Percentiles rank a stretch among this genome's conserved stretches.
These are phyloP conservation scores for Lontra canadensis DNA, from an alignment of 2,113 vertebrate species.

Conservation along the genomic window DNA sequence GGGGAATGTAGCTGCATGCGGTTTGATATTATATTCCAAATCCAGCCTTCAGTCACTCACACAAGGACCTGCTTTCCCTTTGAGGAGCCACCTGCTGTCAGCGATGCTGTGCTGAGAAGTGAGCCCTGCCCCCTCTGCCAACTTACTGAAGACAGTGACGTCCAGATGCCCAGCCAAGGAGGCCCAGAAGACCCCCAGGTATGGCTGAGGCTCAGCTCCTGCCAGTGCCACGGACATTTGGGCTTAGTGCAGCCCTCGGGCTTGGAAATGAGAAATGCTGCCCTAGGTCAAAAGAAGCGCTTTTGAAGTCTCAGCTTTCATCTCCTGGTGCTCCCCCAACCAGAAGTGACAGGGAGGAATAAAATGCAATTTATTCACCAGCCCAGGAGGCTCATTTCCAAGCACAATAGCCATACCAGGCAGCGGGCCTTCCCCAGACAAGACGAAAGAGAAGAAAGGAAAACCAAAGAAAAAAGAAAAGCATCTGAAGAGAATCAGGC, in stretches of 20 bases:
- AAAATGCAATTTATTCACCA: conserved; percentile 65
- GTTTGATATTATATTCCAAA: conserved; percentile 50
- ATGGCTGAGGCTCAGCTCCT: not conserved
- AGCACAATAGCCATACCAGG: conserved; percentile 55
- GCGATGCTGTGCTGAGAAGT: conserved; percentile 8
- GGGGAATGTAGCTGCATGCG: not conserved
- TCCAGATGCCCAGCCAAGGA: conserved; percentile 32
- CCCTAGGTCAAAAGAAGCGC: conserved; percentile 46
- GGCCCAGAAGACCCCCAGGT: not conserved
- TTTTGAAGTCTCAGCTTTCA: conserved; percentile 70
- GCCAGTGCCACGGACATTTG: not conserved
- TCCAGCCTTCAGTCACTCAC: conserved; percentile 33
- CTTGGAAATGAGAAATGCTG: conserved; percentile 47
- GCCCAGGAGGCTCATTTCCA: conserved; percentile 65
- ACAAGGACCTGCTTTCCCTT: conserved; percentile 20
- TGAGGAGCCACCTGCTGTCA: not conserved
- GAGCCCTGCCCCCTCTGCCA: not conserved
- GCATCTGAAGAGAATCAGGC: not conserved
- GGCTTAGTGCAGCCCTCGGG: not conserved
- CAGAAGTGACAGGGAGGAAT: conserved; percentile 66
- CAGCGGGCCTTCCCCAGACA: conserved; percentile 43
- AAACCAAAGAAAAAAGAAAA: conserved; percentile 14
- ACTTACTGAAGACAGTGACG: conserved; percentile 35
- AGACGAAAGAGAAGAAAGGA: not conserved
- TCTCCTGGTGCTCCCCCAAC: conserved; percentile 46